Conservation (phyloP, 2,797 vertebrate species). For the Characodon lateralis region DNA sequence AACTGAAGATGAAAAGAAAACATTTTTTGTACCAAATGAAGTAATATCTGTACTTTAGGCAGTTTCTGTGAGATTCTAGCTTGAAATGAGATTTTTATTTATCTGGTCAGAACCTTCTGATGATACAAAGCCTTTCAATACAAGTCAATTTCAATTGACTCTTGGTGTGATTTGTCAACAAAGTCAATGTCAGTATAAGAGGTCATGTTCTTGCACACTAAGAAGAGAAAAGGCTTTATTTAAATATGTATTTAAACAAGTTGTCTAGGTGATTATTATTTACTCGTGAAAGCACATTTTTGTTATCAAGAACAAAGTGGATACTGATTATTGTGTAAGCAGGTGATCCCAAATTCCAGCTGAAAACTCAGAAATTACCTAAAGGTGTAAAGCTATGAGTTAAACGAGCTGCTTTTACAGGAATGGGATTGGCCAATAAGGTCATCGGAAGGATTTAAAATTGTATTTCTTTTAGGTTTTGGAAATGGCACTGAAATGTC, state of each 20-base stretch:
- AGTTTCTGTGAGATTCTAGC: slow-evolving; percentile 42
- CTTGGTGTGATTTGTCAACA: slow-evolving; percentile 24
- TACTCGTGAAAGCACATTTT: slow-evolving; percentile 21
- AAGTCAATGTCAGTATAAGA: slow-evolving; percentile 6
- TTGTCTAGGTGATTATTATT: slow-evolving; percentile 45
- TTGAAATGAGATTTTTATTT: slow-evolving; percentile 16
- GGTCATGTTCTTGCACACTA: slow-evolving; percentile 23
- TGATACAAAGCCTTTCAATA: slow-evolving; percentile 6
- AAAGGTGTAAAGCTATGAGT: neutral
- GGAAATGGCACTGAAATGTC: slow-evolving; percentile 31
- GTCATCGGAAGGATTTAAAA: neutral
- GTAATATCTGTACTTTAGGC: slow-evolving; percentile 24
- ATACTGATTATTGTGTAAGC: slow-evolving; percentile 9
- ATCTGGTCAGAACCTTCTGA: slow-evolving; percentile 8
- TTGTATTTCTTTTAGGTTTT: slow-evolving; percentile 19
- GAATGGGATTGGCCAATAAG: neutral
- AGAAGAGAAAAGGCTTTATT: slow-evolving; percentile 39
- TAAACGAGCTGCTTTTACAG: neutral
- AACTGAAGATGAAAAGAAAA: slow-evolving; percentile 29
- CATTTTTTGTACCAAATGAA: slow-evolving; percentile 4
- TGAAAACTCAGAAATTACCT: slow-evolving; percentile 3
- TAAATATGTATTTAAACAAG: slow-evolving; percentile 61
- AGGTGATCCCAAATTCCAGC: slow-evolving; percentile 17
- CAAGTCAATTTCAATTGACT: slow-evolving; percentile 13
- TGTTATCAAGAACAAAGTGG: slow-evolving; percentile 21